phyloP scores from a whole-genome alignment of 2,888 invertebrate species.

The Autographa gamma region DNA sequence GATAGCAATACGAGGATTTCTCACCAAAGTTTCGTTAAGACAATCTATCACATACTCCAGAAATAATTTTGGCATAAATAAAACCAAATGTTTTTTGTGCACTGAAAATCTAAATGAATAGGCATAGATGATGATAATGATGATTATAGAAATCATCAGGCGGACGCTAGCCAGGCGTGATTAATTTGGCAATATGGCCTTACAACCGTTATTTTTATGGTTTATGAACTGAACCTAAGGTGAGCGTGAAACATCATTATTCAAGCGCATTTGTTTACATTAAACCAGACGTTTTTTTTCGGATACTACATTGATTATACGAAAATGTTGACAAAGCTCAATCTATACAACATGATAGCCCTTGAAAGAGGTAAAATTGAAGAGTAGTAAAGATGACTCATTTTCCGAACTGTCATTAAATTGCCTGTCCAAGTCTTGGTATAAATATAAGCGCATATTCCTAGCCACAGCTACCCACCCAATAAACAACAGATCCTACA shows the following conservation, averaged over 20 bases:
- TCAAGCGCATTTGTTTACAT: neutral
- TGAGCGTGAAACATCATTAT: neutral
- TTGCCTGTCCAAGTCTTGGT: neutral
- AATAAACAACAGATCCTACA: neutral
- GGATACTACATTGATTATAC: neutral
- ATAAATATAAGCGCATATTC: neutral
- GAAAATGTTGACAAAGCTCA: neutral
- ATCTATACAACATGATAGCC: no score
- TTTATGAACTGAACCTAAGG: neutral
- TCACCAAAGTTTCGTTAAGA: no score
- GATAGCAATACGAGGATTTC: no score
- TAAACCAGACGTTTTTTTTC: neutral
- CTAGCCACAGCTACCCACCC: neutral
- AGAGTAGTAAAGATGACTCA: neutral
- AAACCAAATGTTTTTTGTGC: no score
- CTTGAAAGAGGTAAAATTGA: neutral
- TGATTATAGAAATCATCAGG: neutral
- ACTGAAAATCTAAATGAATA: neutral
- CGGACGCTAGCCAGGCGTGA: neutral
- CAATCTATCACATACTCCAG: no score
- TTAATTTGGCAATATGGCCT: neutral
- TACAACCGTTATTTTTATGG: neutral
- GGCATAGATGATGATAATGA: neutral
- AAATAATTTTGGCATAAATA: no score
- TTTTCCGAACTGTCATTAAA: neutral